Evolutionary conservation across 1,140 invertebrate species (phyloP).

Genomic region (Megalopta genalis): DNA sequence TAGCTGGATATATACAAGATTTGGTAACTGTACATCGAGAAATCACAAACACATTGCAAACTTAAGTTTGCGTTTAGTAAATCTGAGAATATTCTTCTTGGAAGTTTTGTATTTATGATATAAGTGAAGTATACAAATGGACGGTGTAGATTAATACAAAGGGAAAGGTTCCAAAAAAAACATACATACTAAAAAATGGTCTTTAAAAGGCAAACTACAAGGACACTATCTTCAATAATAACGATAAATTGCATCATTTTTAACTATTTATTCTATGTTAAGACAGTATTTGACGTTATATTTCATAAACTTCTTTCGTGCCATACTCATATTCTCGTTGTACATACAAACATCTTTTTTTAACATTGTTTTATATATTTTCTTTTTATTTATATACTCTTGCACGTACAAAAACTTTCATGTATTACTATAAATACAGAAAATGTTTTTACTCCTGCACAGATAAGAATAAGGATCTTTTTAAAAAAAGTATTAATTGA

Average conservation of each 20-base stretch:
- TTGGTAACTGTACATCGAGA: conserved; percentile 91
- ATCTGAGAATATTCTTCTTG: conserved; percentile 67
- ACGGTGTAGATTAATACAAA: conserved; percentile 60
- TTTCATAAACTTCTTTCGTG: conserved; percentile 51
- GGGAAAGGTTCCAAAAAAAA: conserved; percentile 62
- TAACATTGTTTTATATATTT: conserved; percentile 14
- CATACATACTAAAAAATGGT: conserved; percentile 37
- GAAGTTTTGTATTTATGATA: conserved; percentile 73
- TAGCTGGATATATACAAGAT: conserved; percentile 92
- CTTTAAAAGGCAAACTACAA: conserved; percentile 39
- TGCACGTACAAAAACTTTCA: conserved; percentile 21
- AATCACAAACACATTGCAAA: conserved; percentile 88
- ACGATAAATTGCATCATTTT: conserved; percentile 44
- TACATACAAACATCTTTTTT: conserved; percentile 36
- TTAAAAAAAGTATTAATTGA: conserved; percentile 12
- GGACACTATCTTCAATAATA: conserved; percentile 51
- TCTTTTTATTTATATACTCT: conserved; percentile 11
- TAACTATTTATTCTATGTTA: conserved; percentile 49
- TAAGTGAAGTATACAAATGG: conserved; percentile 63
- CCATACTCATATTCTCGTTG: conserved; percentile 50
- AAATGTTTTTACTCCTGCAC: conserved; percentile 39
- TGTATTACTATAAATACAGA: conserved; percentile 22
- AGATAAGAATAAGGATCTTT: conserved; percentile 18
- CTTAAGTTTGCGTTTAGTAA: conserved; percentile 81
- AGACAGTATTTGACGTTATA: conserved; percentile 42